phyloP scores from a whole-genome alignment of 2,888 invertebrate genomes.

The Heliconius ismenius region DNA sequence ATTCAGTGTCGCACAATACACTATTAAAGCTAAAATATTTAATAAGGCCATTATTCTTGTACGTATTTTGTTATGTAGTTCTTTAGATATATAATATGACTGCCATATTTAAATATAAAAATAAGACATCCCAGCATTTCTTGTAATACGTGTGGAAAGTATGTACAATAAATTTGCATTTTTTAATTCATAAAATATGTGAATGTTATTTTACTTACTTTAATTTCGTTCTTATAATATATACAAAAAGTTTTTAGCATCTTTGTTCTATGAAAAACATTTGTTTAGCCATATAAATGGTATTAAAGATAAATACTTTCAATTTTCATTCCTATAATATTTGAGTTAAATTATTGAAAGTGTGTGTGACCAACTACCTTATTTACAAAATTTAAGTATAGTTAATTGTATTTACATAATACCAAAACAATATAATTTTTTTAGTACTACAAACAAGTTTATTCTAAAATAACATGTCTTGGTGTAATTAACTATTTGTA shows the following conservation, averaged over 20 bases:
- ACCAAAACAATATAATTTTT: background rate
- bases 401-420: background rate
- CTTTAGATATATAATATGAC: background rate
- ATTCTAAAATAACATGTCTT: background rate
- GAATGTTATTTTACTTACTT: background rate
- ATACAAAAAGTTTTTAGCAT: background rate
- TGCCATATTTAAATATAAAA: constrained; percentile 19
- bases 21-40: background rate
- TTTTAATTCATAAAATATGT: background rate
- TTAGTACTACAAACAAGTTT: background rate
- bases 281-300: background rate
- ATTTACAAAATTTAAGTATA: background rate
- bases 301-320: background rate
- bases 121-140: background rate
- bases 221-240: background rate
- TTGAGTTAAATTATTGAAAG: background rate
- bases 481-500: background rate
- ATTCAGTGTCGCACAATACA: background rate
- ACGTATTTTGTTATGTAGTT: background rate
- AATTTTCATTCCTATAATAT: background rate
- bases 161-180: constrained; percentile 6
- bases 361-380: background rate
- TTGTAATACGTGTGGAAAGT: background rate
- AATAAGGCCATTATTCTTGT: background rate
- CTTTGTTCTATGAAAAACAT: background rate